Evolutionary conservation across 30 jellyfish, hydroid and myxozoan genomes (phyloP), one percentile per base, ranked within the genome.

Genomic region (Clytia hemisphaerica): DNA sequence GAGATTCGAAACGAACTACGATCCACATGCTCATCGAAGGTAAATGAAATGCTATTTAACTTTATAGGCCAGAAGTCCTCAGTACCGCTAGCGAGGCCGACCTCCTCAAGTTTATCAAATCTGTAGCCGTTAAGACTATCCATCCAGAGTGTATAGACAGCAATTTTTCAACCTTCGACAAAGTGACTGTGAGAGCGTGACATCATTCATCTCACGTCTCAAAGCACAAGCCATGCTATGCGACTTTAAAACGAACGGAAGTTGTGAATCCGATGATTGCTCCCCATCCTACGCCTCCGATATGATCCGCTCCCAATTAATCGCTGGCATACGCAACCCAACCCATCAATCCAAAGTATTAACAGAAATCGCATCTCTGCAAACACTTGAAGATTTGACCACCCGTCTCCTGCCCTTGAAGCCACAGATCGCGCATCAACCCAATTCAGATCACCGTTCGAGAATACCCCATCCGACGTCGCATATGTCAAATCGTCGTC

Each of bases 141-240:
- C n/a, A n/a, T n/a, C n/a, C n/a, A n/a, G n/a, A 21, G 65, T 50
- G 28, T 21, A 50, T 21, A 21, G 65, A 50, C 65, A 50, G 22
- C 14, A 50, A 21, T 50, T 7, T 50, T 50, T 50, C 28, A 50
- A 50, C 28, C 10, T 50, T 6, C 14, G 65, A 50, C 14, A 50
- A 21, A 50, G 28, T 21, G 65, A 50, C 22, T 50, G 65, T 21
- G 28, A 50, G 28, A 50, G 28, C 22, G 65, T 50, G 10, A 50
- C 65, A 10, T 50, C 28, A 6, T 50, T 50, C 28, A 50, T 50
- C 22, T 50, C 65, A 28, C 65, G 65, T 7, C 65, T 50, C 14
- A 50, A 50, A 50, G 65, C 14, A 15, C 65, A 50, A 21, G 65
- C 65, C 10, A 50, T 50, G 65, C 65, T 50, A 10, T 50, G 65